A percentile compares a stretch with the other conserved stretches of the same genome.
Evolutionary conservation across 2,113 vertebrate species (phyloP).

Genomic region (Nerophis ophidion): DNA sequence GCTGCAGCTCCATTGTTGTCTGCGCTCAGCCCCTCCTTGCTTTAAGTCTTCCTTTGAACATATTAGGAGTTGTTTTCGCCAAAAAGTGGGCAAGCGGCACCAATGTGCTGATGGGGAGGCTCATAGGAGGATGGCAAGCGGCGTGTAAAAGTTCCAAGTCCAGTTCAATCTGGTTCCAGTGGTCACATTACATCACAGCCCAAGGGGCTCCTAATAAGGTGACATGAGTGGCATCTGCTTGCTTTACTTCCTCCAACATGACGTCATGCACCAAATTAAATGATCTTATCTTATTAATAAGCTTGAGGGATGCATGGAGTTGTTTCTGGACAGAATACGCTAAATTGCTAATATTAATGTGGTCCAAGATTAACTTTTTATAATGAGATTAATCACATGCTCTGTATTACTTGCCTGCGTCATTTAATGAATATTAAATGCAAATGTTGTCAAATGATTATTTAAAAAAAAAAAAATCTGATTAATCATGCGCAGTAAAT

Average conservation of each 20-base stretch:
- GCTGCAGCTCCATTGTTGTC: slow-evolving; percentile 66
- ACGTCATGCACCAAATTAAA: neutral
- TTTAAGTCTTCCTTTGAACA: slow-evolving; percentile 75
- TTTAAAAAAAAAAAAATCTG: no score
- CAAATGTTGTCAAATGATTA: no score
- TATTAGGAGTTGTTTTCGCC: slow-evolving; percentile 80
- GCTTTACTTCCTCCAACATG: neutral
- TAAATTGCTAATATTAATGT: no score
- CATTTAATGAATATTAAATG: no score
- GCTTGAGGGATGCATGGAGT: no score
- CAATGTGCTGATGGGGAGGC: slow-evolving; percentile 70
- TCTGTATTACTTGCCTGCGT: no score
- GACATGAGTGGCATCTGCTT: slow-evolving; percentile 32
- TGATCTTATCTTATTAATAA: neutral
- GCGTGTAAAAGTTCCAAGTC: slow-evolving; percentile 78
- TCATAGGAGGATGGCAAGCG: slow-evolving; percentile 69
- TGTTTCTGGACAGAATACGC: no score
- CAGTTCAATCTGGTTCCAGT: slow-evolving; percentile 83
- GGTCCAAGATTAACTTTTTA: no score
- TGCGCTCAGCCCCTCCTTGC: slow-evolving; percentile 47
- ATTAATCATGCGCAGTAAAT: no score
- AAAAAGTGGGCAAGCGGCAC: slow-evolving; percentile 66
- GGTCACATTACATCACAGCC: slow-evolving; percentile 76
- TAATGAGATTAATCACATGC: no score
- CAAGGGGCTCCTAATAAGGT: slow-evolving; percentile 63